Conservation (phyloP, 2,888 invertebrate genomes). For the Drosophila helvetica region DNA sequence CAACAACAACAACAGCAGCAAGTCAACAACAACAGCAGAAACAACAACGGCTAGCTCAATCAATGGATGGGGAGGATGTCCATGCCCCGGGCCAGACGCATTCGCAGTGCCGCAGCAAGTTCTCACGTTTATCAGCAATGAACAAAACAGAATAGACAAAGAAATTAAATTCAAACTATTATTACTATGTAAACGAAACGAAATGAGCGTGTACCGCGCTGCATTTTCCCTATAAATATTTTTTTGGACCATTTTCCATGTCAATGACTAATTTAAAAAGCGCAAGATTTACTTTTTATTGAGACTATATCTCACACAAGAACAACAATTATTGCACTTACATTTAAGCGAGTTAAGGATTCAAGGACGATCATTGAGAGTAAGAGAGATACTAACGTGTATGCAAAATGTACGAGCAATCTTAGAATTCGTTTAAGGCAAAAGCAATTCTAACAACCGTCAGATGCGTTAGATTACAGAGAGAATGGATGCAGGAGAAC, state of each 20-base stretch:
- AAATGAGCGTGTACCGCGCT: slow-evolving; percentile 7
- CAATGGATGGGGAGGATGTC: background rate
- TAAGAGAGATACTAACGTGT: background rate
- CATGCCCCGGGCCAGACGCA: slow-evolving; percentile 1
- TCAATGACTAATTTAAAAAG: slow-evolving; percentile 34
- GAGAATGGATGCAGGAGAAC: background rate
- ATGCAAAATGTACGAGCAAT: slow-evolving; percentile 1
- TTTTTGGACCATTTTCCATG: background rate
- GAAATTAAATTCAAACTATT: slow-evolving; percentile 53
- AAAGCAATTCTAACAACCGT: background rate
- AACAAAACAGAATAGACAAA: slow-evolving; percentile 36
- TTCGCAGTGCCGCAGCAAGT: slow-evolving; percentile 22
- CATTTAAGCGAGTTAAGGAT: slow-evolving; percentile 15
- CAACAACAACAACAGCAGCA: slow-evolving; percentile 18
- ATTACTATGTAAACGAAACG: slow-evolving; percentile 48
- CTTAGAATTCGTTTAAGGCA: background rate
- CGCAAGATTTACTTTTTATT: slow-evolving; percentile 50
- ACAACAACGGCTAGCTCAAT: slow-evolving; percentile 7
- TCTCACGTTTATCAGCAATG: slow-evolving; percentile 65
- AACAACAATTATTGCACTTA: slow-evolving; percentile 25
- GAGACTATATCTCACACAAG: slow-evolving; percentile 40
- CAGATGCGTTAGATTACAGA: background rate
- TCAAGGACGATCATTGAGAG: background rate
- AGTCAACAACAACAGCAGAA: slow-evolving; percentile 24
- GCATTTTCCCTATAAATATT: slow-evolving; percentile 5